Base-by-base conservation (phyloP, 2,797 vertebrate species). In the Gymnocypris eckloni region DNA sequence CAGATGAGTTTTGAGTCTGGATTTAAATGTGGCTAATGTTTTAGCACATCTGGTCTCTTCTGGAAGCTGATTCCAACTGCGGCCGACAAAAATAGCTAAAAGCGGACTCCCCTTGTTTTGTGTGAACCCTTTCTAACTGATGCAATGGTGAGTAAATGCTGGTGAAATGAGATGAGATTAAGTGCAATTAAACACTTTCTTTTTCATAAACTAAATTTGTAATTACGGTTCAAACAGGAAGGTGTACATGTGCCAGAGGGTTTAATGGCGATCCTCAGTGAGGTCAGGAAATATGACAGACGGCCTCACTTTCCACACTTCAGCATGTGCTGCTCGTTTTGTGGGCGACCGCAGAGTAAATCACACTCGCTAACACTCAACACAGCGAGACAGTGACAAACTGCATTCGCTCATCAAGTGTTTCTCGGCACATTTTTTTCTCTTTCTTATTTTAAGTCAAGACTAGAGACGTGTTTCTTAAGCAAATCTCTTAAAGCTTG, bases 281-380 rank as follows among this genome's bases (percentile, higher is more conserved):
- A 28, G 77, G 77, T 79, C 77, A 61, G 89, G 79, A 12, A 13
- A 73, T 84, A 78, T 43, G 84, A 84, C 87, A 89, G 85, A 80
- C 83, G 87, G 69, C 84, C 52, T 64, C 3, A 12, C 1, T 72
- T n/a, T 72, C 80, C 67, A 39, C 9, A 9, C 4, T 78, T 78
- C 12, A 61, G 5, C 86, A 88, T 91, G 87, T 89, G 87, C 87
- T 90, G 86, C 79, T 93, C 85, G 89, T 91, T 90, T 86, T 90
- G 89, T 10, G 89, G 90, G 88, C 52, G 82, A 85, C 66, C 84
- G 84, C 83, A 25, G 64, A 85, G 85, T 92, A 92, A 94, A 56
- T 86, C 70, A 85, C n/a, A 11, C 43, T 81, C 0, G 69, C 22
- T 61, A 81, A 25, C 71, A 5, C 69, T 25, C 45, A 22, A 48